These are phyloP conservation scores for Arbacia lixula DNA, from an alignment of 53 echinoderm and acorn worm genomes.

Conservation along the genomic window DNA sequence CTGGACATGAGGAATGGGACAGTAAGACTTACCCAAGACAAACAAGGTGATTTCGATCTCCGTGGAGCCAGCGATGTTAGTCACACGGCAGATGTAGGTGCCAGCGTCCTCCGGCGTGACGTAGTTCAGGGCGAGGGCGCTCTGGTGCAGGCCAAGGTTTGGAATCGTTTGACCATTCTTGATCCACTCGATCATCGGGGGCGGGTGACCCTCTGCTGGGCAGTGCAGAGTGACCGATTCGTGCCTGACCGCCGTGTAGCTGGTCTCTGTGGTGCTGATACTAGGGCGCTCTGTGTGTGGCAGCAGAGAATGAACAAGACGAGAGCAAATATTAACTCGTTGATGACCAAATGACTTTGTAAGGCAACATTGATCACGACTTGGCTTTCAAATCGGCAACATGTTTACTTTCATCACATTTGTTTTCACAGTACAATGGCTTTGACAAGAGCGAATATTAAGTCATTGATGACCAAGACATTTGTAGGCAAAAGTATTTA, in stretches of 20 bases:
- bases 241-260: constrained; percentile 67
- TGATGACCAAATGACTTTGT: no score
- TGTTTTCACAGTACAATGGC: no score
- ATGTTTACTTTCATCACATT: no score
- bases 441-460: no score
- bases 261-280: constrained; percentile 50
- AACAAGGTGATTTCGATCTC: constrained; percentile 71
- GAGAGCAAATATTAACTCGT: no score
- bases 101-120: constrained; percentile 77
- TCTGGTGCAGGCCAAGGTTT: constrained; percentile 67
- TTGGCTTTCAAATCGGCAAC: no score
- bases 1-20: no score
- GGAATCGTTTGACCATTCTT: constrained; percentile 74
- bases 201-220: constrained; percentile 75
- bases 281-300: constrained; percentile 1
- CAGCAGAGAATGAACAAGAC: no score
- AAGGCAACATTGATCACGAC: no score
- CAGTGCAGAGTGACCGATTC: constrained; percentile 70
- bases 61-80: constrained; percentile 70
- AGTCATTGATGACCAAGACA: no score
- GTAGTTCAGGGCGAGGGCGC: constrained; percentile 69
- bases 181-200: constrained; percentile 76
- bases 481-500: no score
- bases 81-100: constrained; percentile 76
- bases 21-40: constrained; percentile 87